These are phyloP conservation scores for Carcina quercana DNA, from an alignment of 2,888 invertebrate genomes.

Conservation along the genomic window DNA sequence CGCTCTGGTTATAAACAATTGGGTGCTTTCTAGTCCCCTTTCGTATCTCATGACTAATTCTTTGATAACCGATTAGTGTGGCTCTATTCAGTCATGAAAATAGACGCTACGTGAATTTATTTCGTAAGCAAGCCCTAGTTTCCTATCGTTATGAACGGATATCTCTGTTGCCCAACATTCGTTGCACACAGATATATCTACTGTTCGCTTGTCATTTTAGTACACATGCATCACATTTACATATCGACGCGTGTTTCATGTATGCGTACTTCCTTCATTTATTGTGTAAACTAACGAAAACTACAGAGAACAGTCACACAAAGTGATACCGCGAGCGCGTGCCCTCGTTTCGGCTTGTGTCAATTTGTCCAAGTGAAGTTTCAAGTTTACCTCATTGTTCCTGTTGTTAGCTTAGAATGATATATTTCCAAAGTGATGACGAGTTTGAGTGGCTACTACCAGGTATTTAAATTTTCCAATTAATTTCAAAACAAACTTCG, in stretches of 20 bases:
- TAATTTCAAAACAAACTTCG: not conserved
- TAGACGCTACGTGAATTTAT: slow-evolving; percentile 12
- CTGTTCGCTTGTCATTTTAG: slow-evolving; percentile 16
- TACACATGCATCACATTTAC: slow-evolving; percentile 18
- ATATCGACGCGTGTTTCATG: slow-evolving; percentile 11
- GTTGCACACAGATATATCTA: slow-evolving; percentile 28
- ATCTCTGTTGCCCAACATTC: slow-evolving; percentile 29
- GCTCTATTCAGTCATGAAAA: slow-evolving; percentile 8
- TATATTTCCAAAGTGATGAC: slow-evolving; percentile 12
- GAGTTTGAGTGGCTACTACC: slow-evolving; percentile 14
- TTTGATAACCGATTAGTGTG: slow-evolving; percentile 18
- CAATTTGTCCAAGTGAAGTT: slow-evolving; percentile 34
- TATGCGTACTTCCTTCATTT: slow-evolving; percentile 12
- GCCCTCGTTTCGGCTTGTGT: slow-evolving; percentile 35
- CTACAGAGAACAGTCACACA: slow-evolving; percentile 27
- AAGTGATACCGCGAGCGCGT: slow-evolving; percentile 33
- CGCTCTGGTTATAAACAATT: slow-evolving; percentile 32
- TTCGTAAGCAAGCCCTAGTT: slow-evolving; percentile 21
- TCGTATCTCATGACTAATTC: slow-evolving; percentile 12
- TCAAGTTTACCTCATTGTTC: slow-evolving; percentile 11
- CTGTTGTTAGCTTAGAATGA: slow-evolving; percentile 6
- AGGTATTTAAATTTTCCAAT: slow-evolving; percentile 12
- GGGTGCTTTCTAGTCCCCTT: slow-evolving; percentile 25
- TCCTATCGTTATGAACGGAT: slow-evolving; percentile 21
- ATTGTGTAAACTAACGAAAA: slow-evolving; percentile 24